Conservation (phyloP, 2,888 invertebrate species). For the Pecten maximus region DNA sequence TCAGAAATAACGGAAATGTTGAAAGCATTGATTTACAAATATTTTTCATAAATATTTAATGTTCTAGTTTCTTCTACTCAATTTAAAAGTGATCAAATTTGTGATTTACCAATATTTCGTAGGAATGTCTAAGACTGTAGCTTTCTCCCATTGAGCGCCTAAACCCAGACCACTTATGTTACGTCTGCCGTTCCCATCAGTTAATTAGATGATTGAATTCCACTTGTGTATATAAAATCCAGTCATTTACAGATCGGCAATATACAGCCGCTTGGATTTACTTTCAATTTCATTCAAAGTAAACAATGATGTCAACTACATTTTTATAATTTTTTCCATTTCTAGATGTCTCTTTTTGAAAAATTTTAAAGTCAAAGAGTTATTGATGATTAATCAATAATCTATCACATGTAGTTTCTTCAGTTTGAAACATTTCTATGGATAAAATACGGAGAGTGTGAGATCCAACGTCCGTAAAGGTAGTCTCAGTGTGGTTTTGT, state of each 20-base stretch:
- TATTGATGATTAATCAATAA: neutral
- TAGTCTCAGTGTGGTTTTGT: too few relatives aligned
- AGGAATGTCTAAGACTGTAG: neutral
- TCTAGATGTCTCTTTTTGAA: neutral
- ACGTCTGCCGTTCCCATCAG: neutral
- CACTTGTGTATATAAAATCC: neutral
- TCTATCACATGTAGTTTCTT: neutral
- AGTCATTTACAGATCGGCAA: neutral
- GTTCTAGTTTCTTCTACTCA: neutral
- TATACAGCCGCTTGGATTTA: neutral
- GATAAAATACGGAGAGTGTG: too few relatives aligned
- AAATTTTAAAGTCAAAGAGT: neutral
- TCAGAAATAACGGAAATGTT: neutral
- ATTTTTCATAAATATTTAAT: slow-evolving; percentile 4
- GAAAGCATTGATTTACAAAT: neutral
- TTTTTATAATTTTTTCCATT: neutral
- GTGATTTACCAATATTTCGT: slow-evolving; percentile 20
- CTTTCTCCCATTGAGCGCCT: neutral
- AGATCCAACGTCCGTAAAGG: too few relatives aligned
- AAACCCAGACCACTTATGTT: neutral
- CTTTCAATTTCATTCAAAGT: neutral
- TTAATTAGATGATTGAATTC: neutral
- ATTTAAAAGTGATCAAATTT: slow-evolving; percentile 5
- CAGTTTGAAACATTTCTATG: neutral
- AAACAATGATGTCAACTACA: neutral